Conservation (phyloP, 2,888 invertebrate genomes). For the Melolontha melolontha region DNA sequence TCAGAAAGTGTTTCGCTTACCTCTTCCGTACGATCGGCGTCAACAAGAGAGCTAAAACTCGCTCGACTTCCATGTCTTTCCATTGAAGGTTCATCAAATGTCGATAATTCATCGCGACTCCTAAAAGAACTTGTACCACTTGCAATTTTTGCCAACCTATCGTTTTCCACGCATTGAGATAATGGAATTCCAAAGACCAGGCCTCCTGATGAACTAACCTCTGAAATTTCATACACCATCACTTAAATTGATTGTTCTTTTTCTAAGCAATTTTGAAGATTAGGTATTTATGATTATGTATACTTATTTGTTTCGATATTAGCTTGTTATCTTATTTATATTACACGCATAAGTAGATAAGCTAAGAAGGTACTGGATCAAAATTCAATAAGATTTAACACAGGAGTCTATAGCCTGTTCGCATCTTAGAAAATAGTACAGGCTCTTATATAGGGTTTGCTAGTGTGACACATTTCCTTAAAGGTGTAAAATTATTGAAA, state of each 20-base stretch:
- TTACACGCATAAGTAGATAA: too few species aligned
- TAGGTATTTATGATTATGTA: too few species aligned
- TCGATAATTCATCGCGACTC: constrained; percentile 54
- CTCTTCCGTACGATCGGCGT: constrained; percentile 68
- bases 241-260: neutral
- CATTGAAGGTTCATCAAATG: constrained; percentile 62
- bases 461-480: too few species aligned
- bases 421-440: too few species aligned
- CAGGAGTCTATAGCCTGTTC: too few species aligned
- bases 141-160: constrained; percentile 69
- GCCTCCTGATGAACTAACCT: constrained; percentile 59
- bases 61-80: constrained; percentile 71
- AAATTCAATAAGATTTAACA: too few species aligned
- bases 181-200: constrained; percentile 89
- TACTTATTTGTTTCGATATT: too few species aligned
- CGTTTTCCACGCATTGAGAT: constrained; percentile 86
- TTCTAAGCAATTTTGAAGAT: neutral
- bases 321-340: too few species aligned
- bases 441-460: too few species aligned
- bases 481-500: too few species aligned
- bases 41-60: constrained; percentile 79
- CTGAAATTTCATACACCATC: constrained; percentile 49
- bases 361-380: too few species aligned
- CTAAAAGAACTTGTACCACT: constrained; percentile 53
- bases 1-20: constrained; percentile 67